Evolutionary conservation across 2,888 invertebrate genomes (phyloP), one percentile per base, ranked within the genome.

Genomic region (Acleris sparsana): DNA sequence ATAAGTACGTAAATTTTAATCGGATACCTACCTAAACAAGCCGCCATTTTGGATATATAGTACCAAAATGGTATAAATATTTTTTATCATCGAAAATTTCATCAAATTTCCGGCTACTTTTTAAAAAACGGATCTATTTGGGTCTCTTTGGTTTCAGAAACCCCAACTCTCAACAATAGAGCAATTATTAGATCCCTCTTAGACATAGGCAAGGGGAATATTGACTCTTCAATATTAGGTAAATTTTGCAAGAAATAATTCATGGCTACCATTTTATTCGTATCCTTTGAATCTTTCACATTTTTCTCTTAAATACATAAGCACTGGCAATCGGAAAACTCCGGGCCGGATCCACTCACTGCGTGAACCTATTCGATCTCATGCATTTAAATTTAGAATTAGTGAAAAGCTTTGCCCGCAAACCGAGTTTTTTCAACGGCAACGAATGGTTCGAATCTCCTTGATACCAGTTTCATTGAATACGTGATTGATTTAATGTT

Each of bases 371-470:
- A 89, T 91, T 90, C 89, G 87, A 89, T 89, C 91, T 91, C 91
- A 92, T 92, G 92, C 92, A 92, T 92, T 92, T 92, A 92, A 92
- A 92, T 92, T 90, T 87, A 86, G 89, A 91, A 92, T 92, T 92
- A 92, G 90, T 86, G 85, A 83, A 84, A 86, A 85, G 86, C 85
- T 83, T 83, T 83, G 79, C 84, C 83, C 85, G 78, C 87, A 86
- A 78, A 83, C 83, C 78, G 82, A 83, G 77, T 87, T 75, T 87
- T 89, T 87, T 80, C 76, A 74, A 79, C 86, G 85, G 89, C 86
- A 83, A 85, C 88, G 85, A 86, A 78, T 80, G 73, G 78, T 77
- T 77, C 78, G 79, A 80, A 83, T 84, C 80, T 73, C 75, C 80
- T 74, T 81, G 84, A 87, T 84, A 79, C 81, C 79, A 72, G 76